A percentile compares a stretch with the other conserved stretches of the same genome.
Evolutionary conservation across 2,888 invertebrate species (phyloP).

Genomic region (Zelleria hepariella): DNA sequence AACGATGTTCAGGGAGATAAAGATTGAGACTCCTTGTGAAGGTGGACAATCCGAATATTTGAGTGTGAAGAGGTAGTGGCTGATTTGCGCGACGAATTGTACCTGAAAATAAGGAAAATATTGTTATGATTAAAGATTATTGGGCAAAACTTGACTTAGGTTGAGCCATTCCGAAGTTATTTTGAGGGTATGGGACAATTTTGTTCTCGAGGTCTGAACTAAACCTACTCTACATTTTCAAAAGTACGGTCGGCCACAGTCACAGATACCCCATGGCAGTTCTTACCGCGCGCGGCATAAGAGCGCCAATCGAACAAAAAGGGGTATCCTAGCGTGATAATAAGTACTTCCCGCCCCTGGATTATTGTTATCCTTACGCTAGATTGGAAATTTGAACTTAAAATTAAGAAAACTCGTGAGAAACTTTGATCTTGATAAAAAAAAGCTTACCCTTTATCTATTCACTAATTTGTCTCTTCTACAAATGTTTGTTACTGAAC

Average conservation of each 20-base stretch:
- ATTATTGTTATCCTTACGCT: not conserved
- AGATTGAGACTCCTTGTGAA: constrained; percentile 65
- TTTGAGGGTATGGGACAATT: too few relatives aligned
- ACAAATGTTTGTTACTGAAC: too few relatives aligned
- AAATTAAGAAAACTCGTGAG: not conserved
- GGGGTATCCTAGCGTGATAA: too few relatives aligned
- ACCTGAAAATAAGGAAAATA: constrained; percentile 37
- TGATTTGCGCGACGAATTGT: constrained; percentile 75
- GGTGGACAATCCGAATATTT: constrained; percentile 73
- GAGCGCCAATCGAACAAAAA: too few relatives aligned
- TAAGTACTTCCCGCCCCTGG: too few relatives aligned
- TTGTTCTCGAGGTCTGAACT: too few relatives aligned
- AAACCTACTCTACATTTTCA: too few relatives aligned
- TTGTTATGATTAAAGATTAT: not conserved
- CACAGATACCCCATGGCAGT: too few relatives aligned
- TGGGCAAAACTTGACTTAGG: not conserved
- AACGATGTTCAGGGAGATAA: constrained; percentile 68
- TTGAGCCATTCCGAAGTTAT: too few relatives aligned
- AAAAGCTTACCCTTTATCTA: not conserved
- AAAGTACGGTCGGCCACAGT: too few relatives aligned
- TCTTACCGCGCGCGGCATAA: too few relatives aligned
- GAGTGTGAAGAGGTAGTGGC: constrained; percentile 64
- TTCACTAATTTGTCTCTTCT: constrained; percentile 1
- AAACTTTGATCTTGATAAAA: not conserved
- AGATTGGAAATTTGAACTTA: not conserved